Conservation (phyloP, 2,797 vertebrate genomes). For the Enteromius argenteus region DNA sequence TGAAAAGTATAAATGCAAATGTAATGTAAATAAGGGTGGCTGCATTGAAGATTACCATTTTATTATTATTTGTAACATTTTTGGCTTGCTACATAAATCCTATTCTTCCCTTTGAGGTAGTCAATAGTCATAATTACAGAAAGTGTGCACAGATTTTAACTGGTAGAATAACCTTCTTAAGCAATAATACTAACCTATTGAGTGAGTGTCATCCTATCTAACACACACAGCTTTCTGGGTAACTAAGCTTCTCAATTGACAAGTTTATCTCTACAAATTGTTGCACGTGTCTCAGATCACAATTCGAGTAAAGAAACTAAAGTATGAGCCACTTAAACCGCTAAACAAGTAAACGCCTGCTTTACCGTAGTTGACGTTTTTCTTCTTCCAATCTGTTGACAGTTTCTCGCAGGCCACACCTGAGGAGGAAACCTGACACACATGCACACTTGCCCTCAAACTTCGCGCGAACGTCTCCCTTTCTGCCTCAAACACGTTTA, state of each 20-base stretch:
- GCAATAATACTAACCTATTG: neutral
- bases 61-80: neutral
- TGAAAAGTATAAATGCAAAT: neutral
- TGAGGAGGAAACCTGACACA: conserved; percentile 12
- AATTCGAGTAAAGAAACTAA: neutral
- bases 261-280: neutral
- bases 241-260: neutral
- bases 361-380: neutral
- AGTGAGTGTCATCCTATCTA: neutral
- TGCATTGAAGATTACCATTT: neutral
- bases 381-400: neutral
- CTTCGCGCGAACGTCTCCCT: neutral
- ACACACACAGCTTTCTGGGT: no score
- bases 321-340: neutral
- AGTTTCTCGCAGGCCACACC: conserved; percentile 23
- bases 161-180: neutral
- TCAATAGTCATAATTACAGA: neutral
- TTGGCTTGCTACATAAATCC: neutral
- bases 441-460: neutral
- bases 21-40: neutral
- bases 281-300: neutral
- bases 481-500: neutral
- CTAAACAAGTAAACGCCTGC: neutral
- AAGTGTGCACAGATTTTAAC: neutral
- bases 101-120: neutral